Evolutionary conservation across 2,888 invertebrate genomes (phyloP).

Genomic region (Eurois occulta): DNA sequence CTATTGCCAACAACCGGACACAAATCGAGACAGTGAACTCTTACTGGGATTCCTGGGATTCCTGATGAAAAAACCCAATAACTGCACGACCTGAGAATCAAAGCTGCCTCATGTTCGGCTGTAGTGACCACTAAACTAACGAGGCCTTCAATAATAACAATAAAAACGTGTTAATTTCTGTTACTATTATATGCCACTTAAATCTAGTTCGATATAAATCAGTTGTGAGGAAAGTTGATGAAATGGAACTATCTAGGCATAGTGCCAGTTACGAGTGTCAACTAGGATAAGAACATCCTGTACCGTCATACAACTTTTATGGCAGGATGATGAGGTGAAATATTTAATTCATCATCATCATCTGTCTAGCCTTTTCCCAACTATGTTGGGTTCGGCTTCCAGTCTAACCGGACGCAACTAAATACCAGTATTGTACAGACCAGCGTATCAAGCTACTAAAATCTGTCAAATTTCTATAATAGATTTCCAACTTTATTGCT

Average conservation of each 20-base stretch:
- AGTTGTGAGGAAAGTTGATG: conserved; percentile 36
- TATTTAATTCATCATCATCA: neutral
- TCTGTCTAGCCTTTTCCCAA: neutral
- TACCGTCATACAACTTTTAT: conserved; percentile 9
- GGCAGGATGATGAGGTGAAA: neutral
- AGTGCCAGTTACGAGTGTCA: conserved; percentile 30
- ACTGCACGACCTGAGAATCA: neutral
- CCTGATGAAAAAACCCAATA: neutral
- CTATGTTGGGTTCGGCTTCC: neutral
- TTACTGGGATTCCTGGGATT: neutral
- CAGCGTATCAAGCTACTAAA: too few relatives aligned
- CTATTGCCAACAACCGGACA: neutral
- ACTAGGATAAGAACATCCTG: conserved; percentile 23
- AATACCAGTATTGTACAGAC: neutral
- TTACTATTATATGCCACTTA: conserved; percentile 15
- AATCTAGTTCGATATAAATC: conserved; percentile 44
- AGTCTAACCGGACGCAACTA: neutral
- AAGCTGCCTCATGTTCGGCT: neutral
- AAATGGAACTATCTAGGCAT: conserved; percentile 43
- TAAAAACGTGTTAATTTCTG: conserved; percentile 14
- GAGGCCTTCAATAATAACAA: neutral
- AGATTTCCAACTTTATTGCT: too few relatives aligned
- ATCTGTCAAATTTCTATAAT: too few relatives aligned
- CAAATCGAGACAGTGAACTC: neutral
- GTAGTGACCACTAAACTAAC: neutral